These are phyloP conservation scores for Hirudo medicinalis DNA, from an alignment of 1,140 invertebrate species.

Conservation along the genomic window DNA sequence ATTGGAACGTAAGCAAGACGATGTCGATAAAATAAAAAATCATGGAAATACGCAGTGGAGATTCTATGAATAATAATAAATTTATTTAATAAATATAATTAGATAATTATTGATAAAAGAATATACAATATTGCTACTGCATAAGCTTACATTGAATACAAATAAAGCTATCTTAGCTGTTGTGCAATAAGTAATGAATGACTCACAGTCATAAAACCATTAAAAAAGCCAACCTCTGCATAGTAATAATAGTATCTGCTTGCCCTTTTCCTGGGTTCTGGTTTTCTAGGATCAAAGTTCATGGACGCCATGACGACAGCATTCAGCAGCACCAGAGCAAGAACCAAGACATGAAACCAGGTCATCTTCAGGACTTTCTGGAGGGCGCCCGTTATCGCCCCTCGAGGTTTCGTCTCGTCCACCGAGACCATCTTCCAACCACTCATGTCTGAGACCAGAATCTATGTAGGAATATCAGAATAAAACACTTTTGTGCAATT, in stretches of 20 bases:
- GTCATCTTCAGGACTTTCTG: conserved; percentile 72
- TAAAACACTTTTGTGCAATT: not conserved
- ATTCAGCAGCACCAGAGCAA: conserved; percentile 85
- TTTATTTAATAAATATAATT: too few relatives aligned
- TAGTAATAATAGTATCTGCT: conserved; percentile 61
- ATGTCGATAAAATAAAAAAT: too few relatives aligned
- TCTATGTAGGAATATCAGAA: conserved; percentile 43
- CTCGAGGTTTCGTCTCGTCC: conserved; percentile 84
- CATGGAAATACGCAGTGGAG: too few relatives aligned
- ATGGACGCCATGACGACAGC: conserved; percentile 90
- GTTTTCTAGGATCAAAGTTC: conserved; percentile 78
- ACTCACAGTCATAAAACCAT: not conserved
- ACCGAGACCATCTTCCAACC: conserved; percentile 81
- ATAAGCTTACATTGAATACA: too few relatives aligned
- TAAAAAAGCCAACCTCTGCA: conserved; percentile 55
- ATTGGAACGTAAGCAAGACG: too few relatives aligned
- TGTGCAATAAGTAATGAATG: too few relatives aligned
- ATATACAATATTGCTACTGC: too few relatives aligned
- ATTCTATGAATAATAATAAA: too few relatives aligned
- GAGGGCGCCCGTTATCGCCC: conserved; percentile 69
- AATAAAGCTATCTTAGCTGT: too few relatives aligned
- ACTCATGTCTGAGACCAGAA: conserved; percentile 49
- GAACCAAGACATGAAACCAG: conserved; percentile 70
- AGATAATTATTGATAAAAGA: too few relatives aligned
- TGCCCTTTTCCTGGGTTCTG: conserved; percentile 54